Evolutionary conservation across 2,113 vertebrate genomes (phyloP).

Genomic region (Deroptyus accipitrinus): DNA sequence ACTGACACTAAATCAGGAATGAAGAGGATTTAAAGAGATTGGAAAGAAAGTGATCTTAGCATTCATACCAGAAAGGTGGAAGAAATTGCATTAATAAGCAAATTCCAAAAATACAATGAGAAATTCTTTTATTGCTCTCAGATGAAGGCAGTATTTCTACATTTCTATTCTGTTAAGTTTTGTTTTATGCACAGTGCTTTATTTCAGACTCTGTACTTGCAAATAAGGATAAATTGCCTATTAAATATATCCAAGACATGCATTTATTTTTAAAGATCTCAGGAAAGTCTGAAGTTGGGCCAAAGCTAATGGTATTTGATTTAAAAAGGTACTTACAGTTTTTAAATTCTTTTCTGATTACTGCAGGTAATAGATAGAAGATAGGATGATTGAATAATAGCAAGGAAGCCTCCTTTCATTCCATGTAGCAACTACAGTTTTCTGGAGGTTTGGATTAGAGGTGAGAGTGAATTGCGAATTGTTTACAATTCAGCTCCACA

Average conservation of each 20-base stretch:
- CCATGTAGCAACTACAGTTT: neutral
- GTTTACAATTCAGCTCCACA: neutral
- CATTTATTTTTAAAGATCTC: constrained; percentile 5
- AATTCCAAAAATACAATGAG: neutral
- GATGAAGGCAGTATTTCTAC: neutral
- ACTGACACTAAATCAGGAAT: neutral
- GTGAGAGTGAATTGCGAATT: neutral
- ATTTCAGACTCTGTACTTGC: neutral
- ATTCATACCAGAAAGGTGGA: neutral
- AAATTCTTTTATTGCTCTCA: neutral
- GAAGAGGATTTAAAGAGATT: neutral
- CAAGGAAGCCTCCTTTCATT: neutral
- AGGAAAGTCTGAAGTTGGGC: neutral
- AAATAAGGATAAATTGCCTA: neutral
- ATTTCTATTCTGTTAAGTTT: neutral
- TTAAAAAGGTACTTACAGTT: neutral
- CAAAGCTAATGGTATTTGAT: constrained; percentile 18
- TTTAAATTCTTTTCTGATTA: constrained; percentile 49
- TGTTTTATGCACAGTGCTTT: neutral
- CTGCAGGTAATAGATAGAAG: neutral
- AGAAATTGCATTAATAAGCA: neutral
- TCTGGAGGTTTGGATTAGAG: neutral
- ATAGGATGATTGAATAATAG: constrained; percentile 15
- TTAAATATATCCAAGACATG: neutral
- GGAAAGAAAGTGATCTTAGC: neutral